phyloP scores from a whole-genome alignment of 2,797 vertebrate species.

The Gadopsis bispinosus region DNA sequence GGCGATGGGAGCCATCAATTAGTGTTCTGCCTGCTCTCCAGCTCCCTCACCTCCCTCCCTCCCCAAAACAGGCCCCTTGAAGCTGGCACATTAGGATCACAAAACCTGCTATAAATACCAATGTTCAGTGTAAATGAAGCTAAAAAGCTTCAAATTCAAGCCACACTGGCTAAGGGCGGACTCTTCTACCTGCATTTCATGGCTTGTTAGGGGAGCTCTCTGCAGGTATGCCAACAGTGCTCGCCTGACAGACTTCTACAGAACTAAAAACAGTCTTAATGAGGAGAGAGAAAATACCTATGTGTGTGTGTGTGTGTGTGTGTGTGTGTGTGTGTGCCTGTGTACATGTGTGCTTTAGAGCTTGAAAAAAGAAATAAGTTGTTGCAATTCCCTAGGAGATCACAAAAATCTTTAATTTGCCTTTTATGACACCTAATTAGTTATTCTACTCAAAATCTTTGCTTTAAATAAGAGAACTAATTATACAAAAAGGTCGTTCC shows the following conservation, averaged over 20 bases:
- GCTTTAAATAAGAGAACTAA: slow-evolving; percentile 96
- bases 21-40: slow-evolving; percentile 78
- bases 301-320: slow-evolving; percentile 62
- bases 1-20: slow-evolving; percentile 87
- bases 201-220: slow-evolving; percentile 89
- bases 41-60: slow-evolving; percentile 72
- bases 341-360: slow-evolving; percentile 55
- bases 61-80: slow-evolving; percentile 81
- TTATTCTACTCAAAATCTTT: slow-evolving; percentile 94
- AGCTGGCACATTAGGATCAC: slow-evolving; percentile 86
- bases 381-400: slow-evolving; percentile 86
- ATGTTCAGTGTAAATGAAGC: slow-evolving; percentile 88
- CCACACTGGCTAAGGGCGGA: slow-evolving; percentile 81
- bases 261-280: slow-evolving; percentile 92
- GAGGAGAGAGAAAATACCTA: slow-evolving; percentile 82
- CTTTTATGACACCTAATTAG: slow-evolving; percentile 97
- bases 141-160: slow-evolving; percentile 84
- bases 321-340: slow-evolving; percentile 57
- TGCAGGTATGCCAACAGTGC: slow-evolving; percentile 85
- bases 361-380: slow-evolving; percentile 77
- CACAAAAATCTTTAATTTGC: slow-evolving; percentile 93
- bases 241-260: slow-evolving; percentile 87
- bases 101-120: slow-evolving; percentile 89
- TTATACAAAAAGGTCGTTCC: slow-evolving; percentile 93
- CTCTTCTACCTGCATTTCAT: slow-evolving; percentile 89